Evolutionary conservation across 2,113 vertebrate genomes (phyloP).

Genomic region (Paracyprichromis sp.): DNA sequence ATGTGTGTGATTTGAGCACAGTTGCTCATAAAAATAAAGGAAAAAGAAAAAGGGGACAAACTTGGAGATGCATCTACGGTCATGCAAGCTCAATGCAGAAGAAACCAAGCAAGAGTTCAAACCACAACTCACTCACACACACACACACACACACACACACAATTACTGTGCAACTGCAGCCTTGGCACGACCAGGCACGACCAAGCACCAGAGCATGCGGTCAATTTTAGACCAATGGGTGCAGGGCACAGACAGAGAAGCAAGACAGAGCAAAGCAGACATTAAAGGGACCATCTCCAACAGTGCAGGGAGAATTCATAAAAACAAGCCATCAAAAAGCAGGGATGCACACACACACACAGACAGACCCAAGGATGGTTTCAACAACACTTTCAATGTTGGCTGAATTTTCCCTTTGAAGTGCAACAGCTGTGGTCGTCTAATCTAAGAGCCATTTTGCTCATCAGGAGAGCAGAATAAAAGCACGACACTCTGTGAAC

Average conservation of each 20-base stretch:
- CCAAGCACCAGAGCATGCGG: conserved; percentile 13
- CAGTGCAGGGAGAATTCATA: background rate
- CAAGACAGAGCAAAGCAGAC: conserved; percentile 19
- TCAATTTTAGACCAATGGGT: background rate
- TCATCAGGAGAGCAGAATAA: background rate
- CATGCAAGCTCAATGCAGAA: background rate
- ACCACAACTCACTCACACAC: background rate
- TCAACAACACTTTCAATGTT: conserved; percentile 7
- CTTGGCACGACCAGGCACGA: conserved; percentile 18
- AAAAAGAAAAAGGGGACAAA: background rate
- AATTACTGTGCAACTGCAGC: background rate
- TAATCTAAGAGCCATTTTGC: conserved; percentile 14
- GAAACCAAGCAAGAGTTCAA: background rate
- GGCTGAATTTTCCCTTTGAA: conserved; percentile 48
- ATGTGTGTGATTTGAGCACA: background rate
- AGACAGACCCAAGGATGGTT: background rate
- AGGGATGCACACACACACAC: background rate
- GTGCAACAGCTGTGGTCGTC: conserved; percentile 43
- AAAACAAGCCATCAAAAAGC: background rate
- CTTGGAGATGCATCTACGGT: background rate
- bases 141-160: background rate
- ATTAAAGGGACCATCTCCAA: conserved; percentile 34
- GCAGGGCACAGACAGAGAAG: background rate
- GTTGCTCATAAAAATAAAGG: background rate
- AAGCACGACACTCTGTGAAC: background rate